Conservation (phyloP, 1,140 invertebrate genomes). For the Chlorops oryzae region DNA sequence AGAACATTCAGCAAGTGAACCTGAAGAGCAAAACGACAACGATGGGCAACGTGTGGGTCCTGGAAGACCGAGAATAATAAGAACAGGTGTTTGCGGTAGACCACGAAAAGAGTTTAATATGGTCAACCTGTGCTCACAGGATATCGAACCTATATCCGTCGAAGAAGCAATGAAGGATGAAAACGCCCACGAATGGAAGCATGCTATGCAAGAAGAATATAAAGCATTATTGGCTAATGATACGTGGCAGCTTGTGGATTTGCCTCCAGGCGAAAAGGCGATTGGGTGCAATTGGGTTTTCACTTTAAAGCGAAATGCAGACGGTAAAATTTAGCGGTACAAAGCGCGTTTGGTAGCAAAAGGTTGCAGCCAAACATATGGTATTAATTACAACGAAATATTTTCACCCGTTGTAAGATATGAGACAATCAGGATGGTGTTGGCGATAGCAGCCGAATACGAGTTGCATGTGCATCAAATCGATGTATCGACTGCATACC, state of each 20-base stretch:
- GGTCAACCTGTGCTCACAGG: no score
- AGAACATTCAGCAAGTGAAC: background rate
- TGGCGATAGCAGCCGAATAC: constrained; percentile 29
- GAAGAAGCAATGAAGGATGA: constrained; percentile 1
- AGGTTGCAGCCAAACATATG: constrained; percentile 36
- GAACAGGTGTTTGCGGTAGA: no score
- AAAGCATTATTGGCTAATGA: constrained; percentile 10
- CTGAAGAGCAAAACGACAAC: background rate
- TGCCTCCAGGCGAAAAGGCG: constrained; percentile 9
- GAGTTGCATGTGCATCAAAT: constrained; percentile 33
- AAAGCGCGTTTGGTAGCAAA: constrained; percentile 46
- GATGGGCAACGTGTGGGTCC: background rate
- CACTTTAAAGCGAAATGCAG: constrained; percentile 22
- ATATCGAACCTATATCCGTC: background rate
- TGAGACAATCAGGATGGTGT: constrained; percentile 27
- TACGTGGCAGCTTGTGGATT: constrained; percentile 14
- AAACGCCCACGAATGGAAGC: constrained; percentile 8
- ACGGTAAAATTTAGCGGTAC: constrained; percentile 19
- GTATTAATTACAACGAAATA: constrained; percentile 42
- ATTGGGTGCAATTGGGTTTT: constrained; percentile 20
- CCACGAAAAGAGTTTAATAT: no score
- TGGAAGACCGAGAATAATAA: background rate
- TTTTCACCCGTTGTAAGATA: constrained; percentile 37
- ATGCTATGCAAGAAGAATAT: constrained; percentile 18
- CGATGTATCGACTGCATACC: constrained; percentile 41